Base-by-base conservation (phyloP, 2,797 vertebrate genomes). In the Eleutherodactylus coqui region DNA sequence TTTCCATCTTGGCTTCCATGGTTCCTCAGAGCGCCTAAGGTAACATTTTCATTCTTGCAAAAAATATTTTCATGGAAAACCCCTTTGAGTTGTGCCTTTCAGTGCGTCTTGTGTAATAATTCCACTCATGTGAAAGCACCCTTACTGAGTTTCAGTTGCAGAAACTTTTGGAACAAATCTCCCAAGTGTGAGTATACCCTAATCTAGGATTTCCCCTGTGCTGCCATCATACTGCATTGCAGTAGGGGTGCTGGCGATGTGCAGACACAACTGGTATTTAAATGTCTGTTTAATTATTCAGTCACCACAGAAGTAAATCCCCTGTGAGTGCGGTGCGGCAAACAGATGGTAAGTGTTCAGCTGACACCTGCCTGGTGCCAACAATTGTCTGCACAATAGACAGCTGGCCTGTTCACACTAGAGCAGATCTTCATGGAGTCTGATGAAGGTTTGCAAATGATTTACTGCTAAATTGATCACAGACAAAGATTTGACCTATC, bases 261-360 rank as follows among this genome's bases (percentile, higher is more conserved):
- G 62, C 62, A 64, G 62, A 62, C 60, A 62, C 60, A 62, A 62
- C 11, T 32, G 55, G n/a, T 60, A 60, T n/a, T n/a, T 60, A 60
- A 27, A 60, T 27, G 9, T 13, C 51, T 24, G 24, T 10, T 1
- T 62, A 16, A 62, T 62, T 29, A 62, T 62, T 62, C 60, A 16
- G 62, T 67, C 29, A 34, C 29, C 36, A 34, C 9, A 67, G 16
- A 34, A 17, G 13, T 67, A 67, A 67, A 67, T 67, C 62, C 62
- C 11, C 55, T 2, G 13, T 32, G 60, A 16, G 32, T 16, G 38
- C 64, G 38, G 64, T 38, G 21, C 36, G 19, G 34, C 64, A 38
- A 69, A 69, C 64, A 69, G 64, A 69, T 69, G 64, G 64, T 24
- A 67, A 17, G 29, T 67, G 64, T 21, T 34, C 38, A 34, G 62